phyloP scores from a whole-genome alignment of 2,113 vertebrate genomes.

The Sinocyclocheilus maitianheensis region DNA sequence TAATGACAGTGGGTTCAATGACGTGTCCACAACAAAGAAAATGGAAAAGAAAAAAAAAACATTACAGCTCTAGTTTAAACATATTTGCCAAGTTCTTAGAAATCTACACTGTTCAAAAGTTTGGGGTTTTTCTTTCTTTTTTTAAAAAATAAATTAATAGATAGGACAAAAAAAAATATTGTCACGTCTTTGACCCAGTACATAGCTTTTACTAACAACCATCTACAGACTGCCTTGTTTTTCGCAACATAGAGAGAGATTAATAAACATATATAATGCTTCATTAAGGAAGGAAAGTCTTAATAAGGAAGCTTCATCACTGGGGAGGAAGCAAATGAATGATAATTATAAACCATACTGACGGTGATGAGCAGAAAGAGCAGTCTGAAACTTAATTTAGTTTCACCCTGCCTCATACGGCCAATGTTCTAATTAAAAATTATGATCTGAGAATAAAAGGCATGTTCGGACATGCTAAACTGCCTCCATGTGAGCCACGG shows the following conservation, averaged over 20 bases:
- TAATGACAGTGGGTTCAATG: neutral
- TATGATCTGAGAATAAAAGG: conserved; percentile 23
- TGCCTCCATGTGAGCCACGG: neutral
- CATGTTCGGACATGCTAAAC: conserved; percentile 7
- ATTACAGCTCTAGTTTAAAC: no score
- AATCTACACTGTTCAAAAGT: neutral
- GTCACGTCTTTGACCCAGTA: no score
- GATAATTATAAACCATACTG: conserved; percentile 34
- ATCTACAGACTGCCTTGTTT: neutral
- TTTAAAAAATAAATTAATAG: no score
- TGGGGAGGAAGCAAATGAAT: conserved; percentile 16
- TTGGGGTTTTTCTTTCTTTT: neutral
- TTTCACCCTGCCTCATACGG: conserved; percentile 18
- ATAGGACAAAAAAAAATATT: no score
- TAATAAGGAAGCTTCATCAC: conserved; percentile 15
- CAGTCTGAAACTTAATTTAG: conserved; percentile 18
- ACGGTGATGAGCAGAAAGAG: conserved; percentile 31
- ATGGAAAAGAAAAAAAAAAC: neutral
- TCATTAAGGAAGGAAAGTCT: neutral
- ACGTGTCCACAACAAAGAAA: neutral
- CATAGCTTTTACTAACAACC: neutral
- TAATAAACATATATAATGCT: conserved; percentile 4
- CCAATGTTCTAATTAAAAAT: conserved; percentile 36
- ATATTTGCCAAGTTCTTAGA: neutral
- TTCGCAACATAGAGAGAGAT: neutral